Evolutionary conservation across 1,140 invertebrate genomes (phyloP).

Genomic region (Dufourea novaeangliae): DNA sequence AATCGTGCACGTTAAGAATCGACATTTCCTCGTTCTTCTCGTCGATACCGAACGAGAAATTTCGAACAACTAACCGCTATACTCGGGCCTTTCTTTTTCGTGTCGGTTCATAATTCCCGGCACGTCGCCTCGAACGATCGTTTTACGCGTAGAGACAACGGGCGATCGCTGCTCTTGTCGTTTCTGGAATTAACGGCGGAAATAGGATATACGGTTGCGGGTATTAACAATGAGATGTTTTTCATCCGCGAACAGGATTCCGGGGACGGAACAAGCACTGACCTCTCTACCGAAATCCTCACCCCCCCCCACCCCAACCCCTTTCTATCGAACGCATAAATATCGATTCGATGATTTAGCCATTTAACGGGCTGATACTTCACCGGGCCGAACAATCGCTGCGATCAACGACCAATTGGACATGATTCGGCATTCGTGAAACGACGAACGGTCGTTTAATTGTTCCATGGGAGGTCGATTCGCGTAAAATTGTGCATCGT

Average conservation of each 20-base stretch:
- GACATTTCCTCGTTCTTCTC: too few species aligned
- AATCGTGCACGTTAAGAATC: too few species aligned
- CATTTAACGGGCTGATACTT: not conserved
- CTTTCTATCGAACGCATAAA: not conserved
- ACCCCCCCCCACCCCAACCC: too few species aligned
- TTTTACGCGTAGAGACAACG: constrained; percentile 28
- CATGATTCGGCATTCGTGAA: not conserved
- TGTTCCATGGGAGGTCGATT: not conserved
- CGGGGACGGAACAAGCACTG: not conserved
- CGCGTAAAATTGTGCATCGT: too few species aligned
- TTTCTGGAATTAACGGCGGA: constrained; percentile 33
- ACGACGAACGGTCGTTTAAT: not conserved
- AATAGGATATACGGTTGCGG: constrained; percentile 2
- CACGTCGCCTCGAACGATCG: constrained; percentile 30
- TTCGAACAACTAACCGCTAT: not conserved
- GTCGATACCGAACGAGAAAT: constrained; percentile 27
- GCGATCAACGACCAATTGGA: not conserved
- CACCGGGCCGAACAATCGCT: not conserved
- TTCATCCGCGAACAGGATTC: constrained; percentile 9
- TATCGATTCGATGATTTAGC: not conserved
- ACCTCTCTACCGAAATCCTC: not conserved
- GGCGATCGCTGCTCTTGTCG: constrained; percentile 28
- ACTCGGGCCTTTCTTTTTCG: constrained; percentile 18
- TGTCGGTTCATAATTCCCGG: constrained; percentile 15
- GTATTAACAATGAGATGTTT: constrained; percentile 13